phyloP scores from a whole-genome alignment of 2,113 vertebrate genomes.

The Rhineura floridana region DNA sequence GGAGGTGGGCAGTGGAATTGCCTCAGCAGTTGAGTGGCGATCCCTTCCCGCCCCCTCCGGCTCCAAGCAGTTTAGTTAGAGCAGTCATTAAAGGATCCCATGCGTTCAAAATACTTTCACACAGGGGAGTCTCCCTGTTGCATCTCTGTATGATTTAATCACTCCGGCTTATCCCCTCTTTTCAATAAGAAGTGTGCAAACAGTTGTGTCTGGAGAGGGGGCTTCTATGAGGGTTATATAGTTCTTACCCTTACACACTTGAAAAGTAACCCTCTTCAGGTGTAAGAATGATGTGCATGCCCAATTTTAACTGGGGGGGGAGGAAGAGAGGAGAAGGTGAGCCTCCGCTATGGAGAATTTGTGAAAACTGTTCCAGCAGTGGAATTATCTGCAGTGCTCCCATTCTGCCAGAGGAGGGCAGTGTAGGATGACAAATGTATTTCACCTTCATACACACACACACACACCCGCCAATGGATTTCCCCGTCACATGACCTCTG shows the following conservation, averaged over 20 bases:
- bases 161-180: background rate
- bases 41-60: background rate
- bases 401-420: slow-evolving; percentile 74
- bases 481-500: background rate
- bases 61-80: background rate
- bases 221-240: background rate
- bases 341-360: background rate
- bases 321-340: background rate
- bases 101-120: background rate
- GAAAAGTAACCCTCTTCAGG: background rate
- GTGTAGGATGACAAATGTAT: slow-evolving; percentile 48
- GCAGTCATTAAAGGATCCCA: background rate
- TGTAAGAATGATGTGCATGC: too few relatives aligned
- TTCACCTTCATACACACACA: too few relatives aligned
- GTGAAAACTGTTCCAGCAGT: background rate
- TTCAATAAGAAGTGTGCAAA: background rate
- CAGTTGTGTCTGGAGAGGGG: too few relatives aligned
- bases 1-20: too few relatives aligned
- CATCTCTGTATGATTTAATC: background rate
- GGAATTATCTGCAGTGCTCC: background rate
- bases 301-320: background rate
- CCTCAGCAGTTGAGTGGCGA: background rate
- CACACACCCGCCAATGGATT: too few relatives aligned
- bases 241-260: background rate
- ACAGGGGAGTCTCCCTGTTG: background rate